Conservation (phyloP, 1,140 invertebrate genomes). For the Drosophila gunungcola region DNA sequence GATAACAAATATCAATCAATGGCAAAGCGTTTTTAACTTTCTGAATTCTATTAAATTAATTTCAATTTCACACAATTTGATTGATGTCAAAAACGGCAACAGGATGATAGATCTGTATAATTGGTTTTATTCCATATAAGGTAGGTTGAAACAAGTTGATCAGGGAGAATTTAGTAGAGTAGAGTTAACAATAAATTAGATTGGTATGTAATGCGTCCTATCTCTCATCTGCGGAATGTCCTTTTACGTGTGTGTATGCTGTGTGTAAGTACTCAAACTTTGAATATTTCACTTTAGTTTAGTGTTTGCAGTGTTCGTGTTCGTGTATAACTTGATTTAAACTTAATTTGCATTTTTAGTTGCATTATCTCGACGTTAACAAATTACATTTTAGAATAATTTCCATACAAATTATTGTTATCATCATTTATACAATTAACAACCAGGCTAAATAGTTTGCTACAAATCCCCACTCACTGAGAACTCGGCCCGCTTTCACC, state of each 20-base stretch:
- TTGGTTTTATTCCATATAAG: constrained; percentile 5
- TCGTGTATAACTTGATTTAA: constrained; percentile 41
- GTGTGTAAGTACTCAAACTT: constrained; percentile 57
- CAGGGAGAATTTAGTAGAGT: neutral
- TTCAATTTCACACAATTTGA: neutral
- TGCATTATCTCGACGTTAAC: constrained; percentile 46
- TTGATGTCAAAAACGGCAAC: neutral
- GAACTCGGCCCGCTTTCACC: constrained; percentile 11
- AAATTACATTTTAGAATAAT: constrained; percentile 43
- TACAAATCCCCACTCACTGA: constrained; percentile 41
- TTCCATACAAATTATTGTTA: constrained; percentile 33
- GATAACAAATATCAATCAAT: neutral
- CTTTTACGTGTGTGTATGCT: constrained; percentile 30
- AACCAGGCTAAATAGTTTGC: constrained; percentile 59
- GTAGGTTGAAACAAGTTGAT: neutral
- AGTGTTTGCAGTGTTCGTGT: constrained; percentile 19
- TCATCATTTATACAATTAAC: constrained; percentile 54
- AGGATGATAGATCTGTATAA: constrained; percentile 15
- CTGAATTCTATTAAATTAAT: neutral
- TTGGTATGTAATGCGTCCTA: constrained; percentile 45
- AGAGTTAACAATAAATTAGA: constrained; percentile 52
- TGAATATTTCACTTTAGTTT: constrained; percentile 44
- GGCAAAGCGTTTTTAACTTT: neutral
- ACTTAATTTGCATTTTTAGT: constrained; percentile 27
- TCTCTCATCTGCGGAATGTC: constrained; percentile 58